Evolutionary conservation across 2,797 vertebrate genomes (phyloP).

Genomic region (Dipus sagitta): DNA sequence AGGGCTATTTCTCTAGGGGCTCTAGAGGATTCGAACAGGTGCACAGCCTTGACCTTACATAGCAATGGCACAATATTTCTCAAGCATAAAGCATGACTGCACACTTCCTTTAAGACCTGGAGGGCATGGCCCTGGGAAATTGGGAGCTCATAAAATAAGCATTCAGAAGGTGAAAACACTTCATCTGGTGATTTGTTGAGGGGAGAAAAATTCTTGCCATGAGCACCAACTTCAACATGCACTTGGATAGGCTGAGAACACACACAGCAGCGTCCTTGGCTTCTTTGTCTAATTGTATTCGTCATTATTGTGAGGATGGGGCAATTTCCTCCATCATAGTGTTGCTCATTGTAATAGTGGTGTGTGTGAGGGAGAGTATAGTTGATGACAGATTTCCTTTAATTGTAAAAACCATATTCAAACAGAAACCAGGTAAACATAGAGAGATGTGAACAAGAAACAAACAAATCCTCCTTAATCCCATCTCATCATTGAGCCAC

Average conservation of each 20-base stretch:
- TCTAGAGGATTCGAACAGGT: slow-evolving; percentile 69
- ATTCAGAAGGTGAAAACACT: slow-evolving; percentile 55
- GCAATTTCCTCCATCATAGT: background rate
- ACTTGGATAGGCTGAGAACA: background rate
- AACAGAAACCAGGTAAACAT: background rate
- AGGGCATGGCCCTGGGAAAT: slow-evolving; percentile 70
- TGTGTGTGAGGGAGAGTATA: background rate
- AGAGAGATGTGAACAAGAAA: background rate
- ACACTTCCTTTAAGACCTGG: slow-evolving; percentile 27
- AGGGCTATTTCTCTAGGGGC: slow-evolving; percentile 71
- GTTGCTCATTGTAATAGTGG: background rate
- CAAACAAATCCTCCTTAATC: background rate
- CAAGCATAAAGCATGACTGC: slow-evolving; percentile 63
- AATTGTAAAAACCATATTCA: background rate
- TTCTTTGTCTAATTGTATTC: background rate
- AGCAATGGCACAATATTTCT: slow-evolving; percentile 55
- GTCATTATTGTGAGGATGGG: background rate
- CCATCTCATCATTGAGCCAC: background rate
- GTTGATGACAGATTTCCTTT: background rate
- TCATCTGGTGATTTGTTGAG: slow-evolving; percentile 54
- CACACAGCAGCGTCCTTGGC: background rate
- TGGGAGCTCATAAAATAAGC: slow-evolving; percentile 71
- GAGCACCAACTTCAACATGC: background rate
- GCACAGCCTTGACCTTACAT: slow-evolving; percentile 70
- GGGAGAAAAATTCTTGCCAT: background rate